These are phyloP conservation scores for Echinops telfairi DNA, from an alignment of 2,113 vertebrate species.

Conservation along the genomic window DNA sequence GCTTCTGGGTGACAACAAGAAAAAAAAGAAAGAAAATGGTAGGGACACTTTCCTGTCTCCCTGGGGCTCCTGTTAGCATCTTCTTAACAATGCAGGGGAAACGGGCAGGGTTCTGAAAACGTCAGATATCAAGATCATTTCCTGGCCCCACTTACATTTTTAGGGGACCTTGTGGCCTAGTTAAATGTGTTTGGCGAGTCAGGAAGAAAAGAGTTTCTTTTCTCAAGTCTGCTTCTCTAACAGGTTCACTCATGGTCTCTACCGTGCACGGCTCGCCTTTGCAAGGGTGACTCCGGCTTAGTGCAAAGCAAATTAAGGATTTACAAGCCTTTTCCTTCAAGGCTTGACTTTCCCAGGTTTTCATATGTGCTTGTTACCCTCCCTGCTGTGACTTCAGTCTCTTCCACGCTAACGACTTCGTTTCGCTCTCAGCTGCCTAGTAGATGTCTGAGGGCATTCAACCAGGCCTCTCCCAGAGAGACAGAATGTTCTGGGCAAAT, in stretches of 20 bases:
- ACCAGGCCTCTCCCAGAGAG: background rate
- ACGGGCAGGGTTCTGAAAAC: background rate
- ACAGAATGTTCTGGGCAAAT: fast-evolving
- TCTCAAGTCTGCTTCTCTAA: slow-evolving; percentile 36
- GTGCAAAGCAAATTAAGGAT: background rate
- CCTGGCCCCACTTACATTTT: slow-evolving; percentile 7
- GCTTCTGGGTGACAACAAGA: background rate
- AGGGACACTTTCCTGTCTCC: too few relatives aligned
- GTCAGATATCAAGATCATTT: background rate
- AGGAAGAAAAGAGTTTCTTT: slow-evolving; percentile 15
- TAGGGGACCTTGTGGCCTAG: slow-evolving; percentile 9
- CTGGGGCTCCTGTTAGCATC: background rate
- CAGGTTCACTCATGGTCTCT: background rate
- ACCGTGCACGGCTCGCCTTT: slow-evolving; percentile 36
- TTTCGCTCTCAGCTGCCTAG: background rate
- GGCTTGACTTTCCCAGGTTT: background rate
- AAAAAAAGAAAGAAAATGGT: background rate
- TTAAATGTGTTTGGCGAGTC: background rate
- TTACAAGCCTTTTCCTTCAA: background rate
- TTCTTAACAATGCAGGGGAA: slow-evolving; percentile 34
- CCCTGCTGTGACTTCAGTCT: background rate
- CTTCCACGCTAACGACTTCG: slow-evolving; percentile 18
- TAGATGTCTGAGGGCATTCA: too few relatives aligned
- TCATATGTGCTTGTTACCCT: background rate
- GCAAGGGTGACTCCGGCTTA: slow-evolving; percentile 30